Evolutionary conservation across 2,888 invertebrate species (phyloP).

Genomic region (Seira sanloemensis): DNA sequence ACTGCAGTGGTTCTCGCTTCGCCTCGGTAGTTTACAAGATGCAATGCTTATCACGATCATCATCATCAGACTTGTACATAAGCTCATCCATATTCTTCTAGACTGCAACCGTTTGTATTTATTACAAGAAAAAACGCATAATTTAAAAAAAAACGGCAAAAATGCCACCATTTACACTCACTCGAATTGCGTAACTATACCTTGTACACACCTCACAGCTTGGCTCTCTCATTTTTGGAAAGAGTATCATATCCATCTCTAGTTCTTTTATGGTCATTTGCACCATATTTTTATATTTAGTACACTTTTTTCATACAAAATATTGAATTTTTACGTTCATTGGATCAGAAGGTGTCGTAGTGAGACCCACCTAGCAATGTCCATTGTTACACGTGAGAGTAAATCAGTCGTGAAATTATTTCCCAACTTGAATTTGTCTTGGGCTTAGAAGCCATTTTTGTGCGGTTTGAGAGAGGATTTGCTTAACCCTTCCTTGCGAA

Average conservation of each 20-base stretch:
- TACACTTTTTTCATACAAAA: not conserved
- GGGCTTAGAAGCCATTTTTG: no score
- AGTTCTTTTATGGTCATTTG: constrained; percentile 40
- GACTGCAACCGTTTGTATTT: not conserved
- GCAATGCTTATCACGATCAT: constrained; percentile 28
- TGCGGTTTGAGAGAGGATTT: no score
- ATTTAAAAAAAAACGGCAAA: not conserved
- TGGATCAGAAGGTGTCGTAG: no score
- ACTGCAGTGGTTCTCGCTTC: constrained; percentile 57
- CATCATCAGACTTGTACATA: no score
- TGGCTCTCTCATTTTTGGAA: not conserved
- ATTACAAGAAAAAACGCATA: not conserved
- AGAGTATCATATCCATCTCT: no score
- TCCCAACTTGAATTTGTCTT: no score
- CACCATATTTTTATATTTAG: constrained; percentile 24
- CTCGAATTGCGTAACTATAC: not conserved
- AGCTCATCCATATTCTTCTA: not conserved
- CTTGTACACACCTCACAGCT: not conserved
- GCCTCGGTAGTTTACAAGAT: constrained; percentile 39
- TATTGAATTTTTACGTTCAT: not conserved
- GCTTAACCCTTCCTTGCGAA: no score
- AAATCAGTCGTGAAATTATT: no score
- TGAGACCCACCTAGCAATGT: no score
- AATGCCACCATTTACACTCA: not conserved
- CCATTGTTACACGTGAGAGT: no score